Base-by-base conservation (phyloP, 2,797 vertebrate species). In the Chromobotia macracanthus region DNA sequence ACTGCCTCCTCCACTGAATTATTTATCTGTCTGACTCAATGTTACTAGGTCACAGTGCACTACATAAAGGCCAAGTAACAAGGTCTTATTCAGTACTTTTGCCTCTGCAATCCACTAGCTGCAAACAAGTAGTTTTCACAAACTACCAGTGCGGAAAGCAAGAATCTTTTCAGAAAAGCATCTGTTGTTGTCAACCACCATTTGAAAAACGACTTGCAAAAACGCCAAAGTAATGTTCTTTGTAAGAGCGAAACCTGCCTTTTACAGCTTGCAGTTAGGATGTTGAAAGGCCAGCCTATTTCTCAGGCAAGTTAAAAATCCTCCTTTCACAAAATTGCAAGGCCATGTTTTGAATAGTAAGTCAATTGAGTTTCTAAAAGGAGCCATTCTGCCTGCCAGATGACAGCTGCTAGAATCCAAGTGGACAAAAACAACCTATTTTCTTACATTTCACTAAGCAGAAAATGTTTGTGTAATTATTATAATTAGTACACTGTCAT, bases 161-260 rank as follows among this genome's bases (percentile, higher is more conserved):
- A 61, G 58, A 1, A 31, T 4, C 1, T 51, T 63, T 35, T 63
- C 1, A 50, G 16, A 18, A 48, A 66, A 44, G 23, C 3, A 5
- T 25, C 75, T 38, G n/a, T 46, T 48, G 9, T 69, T 60, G 31
- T n/a, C 31, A 25, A 69, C 13, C 48, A 69, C 75, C 53, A 50
- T 10, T 44, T 44, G 38, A 60, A 55, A 65, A 56, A 65, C 5
- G 0, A 16, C 21, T 76, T 67, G 16, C 74, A 58, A 76, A 67
- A 65, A n/a, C 0, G 48, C 48, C 48, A 75, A 51, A 56, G 16
- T 9, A 56, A 66, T 28, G 31, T 76, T 67, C 51, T 46, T 23
- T 58, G 38, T 31, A 12, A 12, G 41, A 56, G 6, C 21, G 15
- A 12, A 66, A 53, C n/a, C 7, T 38, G 60, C 46, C 35, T 25